Conservation (phyloP, 2,113 vertebrate genomes). For the Corythornis cristatus region DNA sequence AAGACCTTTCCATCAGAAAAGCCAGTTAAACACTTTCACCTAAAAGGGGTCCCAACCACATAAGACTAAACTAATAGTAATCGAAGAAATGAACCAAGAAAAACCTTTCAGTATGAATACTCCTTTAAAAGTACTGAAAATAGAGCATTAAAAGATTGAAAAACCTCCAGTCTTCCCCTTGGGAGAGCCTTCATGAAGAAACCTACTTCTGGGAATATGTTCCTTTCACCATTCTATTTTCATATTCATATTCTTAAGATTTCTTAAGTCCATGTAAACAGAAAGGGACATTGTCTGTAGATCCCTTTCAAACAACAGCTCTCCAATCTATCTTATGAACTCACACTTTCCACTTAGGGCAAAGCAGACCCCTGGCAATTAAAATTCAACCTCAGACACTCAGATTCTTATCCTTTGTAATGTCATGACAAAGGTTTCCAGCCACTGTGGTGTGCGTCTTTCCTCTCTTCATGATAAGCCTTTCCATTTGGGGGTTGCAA, state of each 20-base stretch:
- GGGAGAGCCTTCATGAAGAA: background rate
- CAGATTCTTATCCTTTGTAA: background rate
- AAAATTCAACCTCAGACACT: background rate
- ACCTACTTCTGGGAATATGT: background rate
- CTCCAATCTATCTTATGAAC: background rate
- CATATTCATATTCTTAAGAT: background rate
- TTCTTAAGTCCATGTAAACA: background rate
- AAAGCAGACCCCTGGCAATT: background rate
- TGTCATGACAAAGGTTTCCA: background rate
- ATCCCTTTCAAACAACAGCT: background rate
- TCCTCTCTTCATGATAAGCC: background rate
- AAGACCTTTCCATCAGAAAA: background rate
- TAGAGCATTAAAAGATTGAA: background rate
- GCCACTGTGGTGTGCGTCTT: fast-evolving
- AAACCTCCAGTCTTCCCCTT: background rate
- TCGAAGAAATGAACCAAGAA: background rate
- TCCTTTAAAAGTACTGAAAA: background rate
- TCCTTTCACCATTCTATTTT: background rate
- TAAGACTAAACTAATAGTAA: background rate
- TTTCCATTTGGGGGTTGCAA: background rate
- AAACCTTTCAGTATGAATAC: background rate
- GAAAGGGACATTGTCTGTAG: background rate
- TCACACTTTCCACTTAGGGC: background rate
- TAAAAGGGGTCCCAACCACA: background rate
- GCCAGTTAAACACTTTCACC: background rate